Evolutionary conservation across 2,797 vertebrate species (phyloP), one percentile per base, ranked within the genome.

Genomic region (Cossypha dichroa): DNA sequence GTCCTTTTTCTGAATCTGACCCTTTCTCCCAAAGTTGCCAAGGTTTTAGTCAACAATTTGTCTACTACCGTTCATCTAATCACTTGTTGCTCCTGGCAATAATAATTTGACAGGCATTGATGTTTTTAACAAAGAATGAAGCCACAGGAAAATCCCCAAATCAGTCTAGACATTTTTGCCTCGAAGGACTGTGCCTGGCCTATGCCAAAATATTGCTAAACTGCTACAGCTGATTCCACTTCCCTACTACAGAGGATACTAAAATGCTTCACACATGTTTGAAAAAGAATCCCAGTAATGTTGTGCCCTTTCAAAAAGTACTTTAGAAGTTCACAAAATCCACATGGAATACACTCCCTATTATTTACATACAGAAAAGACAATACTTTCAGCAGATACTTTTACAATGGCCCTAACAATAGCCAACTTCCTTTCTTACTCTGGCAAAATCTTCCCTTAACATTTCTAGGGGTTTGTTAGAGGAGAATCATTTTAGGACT

Each of bases 121-220:
- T 74, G 90, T 67, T 85, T 94, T 88, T 86, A 91, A 84, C 83
- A 94, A 89, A 93, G 75, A 95, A 76, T 23, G 63, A 93, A 93
- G 80, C 74, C 92, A 93, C 88, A 96, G 48, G 59, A 95, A 94
- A 97, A 95, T 89, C 78, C 80, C 67, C 74, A 96, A 85, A 93
- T 92, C 86, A 85, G 94, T 95, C 90, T 93, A 97, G 94, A 96
- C 94, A 80, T 94, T 95, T 95, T 84, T 96, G 93, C 90, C 94
- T 96, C 33, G 52, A 95, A 97, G 88, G 93, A 92, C 45, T 93
- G 63, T 49, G 86, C 86, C 70, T 74, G 83, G 93, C 70, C 89
- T 92, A 91, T 49, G 90, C 88, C 92, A 96, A 94, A 95, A 92
- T 87, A 70, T 52, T 87, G 73, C 52, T 89, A 67, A 93, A 90